Percentiles rank a stretch among this genome's conserved stretches.
These are phyloP conservation scores for Lophius americanus DNA, from an alignment of 2,797 vertebrate genomes.

Conservation along the genomic window DNA sequence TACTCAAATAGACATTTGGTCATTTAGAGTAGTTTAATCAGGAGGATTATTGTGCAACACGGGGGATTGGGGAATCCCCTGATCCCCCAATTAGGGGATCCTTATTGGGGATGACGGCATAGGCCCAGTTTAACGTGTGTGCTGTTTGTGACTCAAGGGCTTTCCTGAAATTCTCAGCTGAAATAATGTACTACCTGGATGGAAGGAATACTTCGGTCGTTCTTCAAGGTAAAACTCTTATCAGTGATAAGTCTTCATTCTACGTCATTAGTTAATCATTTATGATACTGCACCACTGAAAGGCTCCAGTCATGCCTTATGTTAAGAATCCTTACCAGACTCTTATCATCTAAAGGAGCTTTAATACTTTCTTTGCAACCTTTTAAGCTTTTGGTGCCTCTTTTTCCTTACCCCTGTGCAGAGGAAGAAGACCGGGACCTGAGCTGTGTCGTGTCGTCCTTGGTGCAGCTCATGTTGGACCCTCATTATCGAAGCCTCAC, in stretches of 20 bases:
- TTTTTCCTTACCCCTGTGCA: conserved; percentile 61
- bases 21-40: too few relatives aligned
- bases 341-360: background rate
- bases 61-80: too few relatives aligned
- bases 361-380: background rate
- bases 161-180: conserved; percentile 90
- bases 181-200: conserved; percentile 91
- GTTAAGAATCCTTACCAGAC: background rate
- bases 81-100: too few relatives aligned
- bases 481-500: conserved; percentile 90
- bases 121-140: background rate
- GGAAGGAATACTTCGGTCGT: conserved; percentile 89
- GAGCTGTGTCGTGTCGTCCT: conserved; percentile 90
- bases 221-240: conserved; percentile 87
- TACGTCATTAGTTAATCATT: background rate
- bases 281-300: background rate
- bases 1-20: too few relatives aligned
- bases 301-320: background rate
- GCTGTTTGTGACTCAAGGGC: conserved; percentile 73
- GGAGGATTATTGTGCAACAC: too few relatives aligned
- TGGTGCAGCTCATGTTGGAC: conserved; percentile 96
- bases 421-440: conserved; percentile 96
- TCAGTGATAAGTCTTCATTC: background rate
- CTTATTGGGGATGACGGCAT: too few relatives aligned
- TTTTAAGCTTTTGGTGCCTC: conserved; percentile 3